Base-by-base conservation (phyloP, 1,140 invertebrate species). In the Achroia grisella region DNA sequence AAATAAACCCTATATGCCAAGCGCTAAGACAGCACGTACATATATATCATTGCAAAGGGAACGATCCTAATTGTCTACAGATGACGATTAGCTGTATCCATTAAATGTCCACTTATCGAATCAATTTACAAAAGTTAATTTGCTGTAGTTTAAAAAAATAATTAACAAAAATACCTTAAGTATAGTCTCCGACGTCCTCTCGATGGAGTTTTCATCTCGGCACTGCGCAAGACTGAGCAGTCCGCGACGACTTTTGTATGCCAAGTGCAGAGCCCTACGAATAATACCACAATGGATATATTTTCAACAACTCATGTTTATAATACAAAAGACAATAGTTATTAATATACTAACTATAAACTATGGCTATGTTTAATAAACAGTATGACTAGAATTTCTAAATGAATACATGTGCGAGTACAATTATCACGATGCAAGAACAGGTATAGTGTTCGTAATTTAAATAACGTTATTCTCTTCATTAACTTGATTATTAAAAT, bases 161-260 rank as follows among this genome's bases (percentile, higher is more conserved):
- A 39, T 28, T 43, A 13, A 29, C 33, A 39, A 47, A 32, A 52
- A 11, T 56, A 81, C 81, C 77, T 85, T 85, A 42, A 82, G 78
- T 49, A 81, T 68, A 31, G 77, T 82, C 11, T 77, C 71, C 0
- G 75, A 71, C 3, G 76, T 78, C 62, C 66, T 69, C 52, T 73
- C 67, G 17, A 69, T 27, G 1, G 73, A 54, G 14, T 44, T 47
- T 56, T 67, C 75, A 75, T 82, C 75, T 48, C 55, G 56, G 45
- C 81, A 81, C 61, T 81, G 78, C 30, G 70, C 66, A 10, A 85
- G 60, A 45, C 74, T 81, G 11, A 76, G 48, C 30, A 82, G 53
- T 0, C 73, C 71, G 39, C 80, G 72, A 1, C 76, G 58, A 69
- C 78, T 85, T 85, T 85, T 85, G 73, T 85, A 85, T 36, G 81